A percentile compares a stretch with the other conserved stretches of the same genome.
Evolutionary conservation across 1,140 invertebrate species (phyloP).

Genomic region (Vanessa atalanta): DNA sequence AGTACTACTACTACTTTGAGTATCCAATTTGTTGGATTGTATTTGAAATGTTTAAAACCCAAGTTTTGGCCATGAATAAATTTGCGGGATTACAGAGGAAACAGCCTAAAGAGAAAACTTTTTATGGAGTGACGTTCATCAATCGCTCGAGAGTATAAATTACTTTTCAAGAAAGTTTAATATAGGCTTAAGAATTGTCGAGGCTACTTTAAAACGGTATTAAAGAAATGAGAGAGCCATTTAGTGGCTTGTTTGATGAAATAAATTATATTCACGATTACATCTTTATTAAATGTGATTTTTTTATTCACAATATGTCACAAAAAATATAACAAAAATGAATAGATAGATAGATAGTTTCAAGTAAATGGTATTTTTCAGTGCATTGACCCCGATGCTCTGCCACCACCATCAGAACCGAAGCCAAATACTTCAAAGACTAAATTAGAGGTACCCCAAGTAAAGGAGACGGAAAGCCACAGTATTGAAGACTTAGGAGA

Average conservation of each 20-base stretch:
- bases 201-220: too few relatives aligned
- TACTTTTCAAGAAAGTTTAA: too few relatives aligned
- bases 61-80: not conserved
- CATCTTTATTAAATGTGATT: too few relatives aligned
- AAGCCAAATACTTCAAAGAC: conserved; percentile 70
- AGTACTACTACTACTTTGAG: conserved; percentile 10
- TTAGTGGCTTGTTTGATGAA: too few relatives aligned
- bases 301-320: too few relatives aligned
- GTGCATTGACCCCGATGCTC: conserved; percentile 74
- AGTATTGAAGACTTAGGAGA: conserved; percentile 75
- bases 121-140: not conserved
- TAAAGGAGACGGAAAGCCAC: conserved; percentile 62
- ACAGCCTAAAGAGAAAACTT: not conserved
- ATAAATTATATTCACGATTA: too few relatives aligned
- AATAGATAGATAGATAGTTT: too few relatives aligned
- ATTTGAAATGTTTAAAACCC: not conserved
- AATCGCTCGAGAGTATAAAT: not conserved
- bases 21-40: not conserved
- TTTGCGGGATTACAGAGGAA: not conserved
- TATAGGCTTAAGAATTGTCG: too few relatives aligned
- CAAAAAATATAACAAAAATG: too few relatives aligned
- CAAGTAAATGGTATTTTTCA: conserved; percentile 44
- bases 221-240: too few relatives aligned
- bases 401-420: conserved; percentile 57
- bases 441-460: conserved; percentile 57